phyloP scores from a whole-genome alignment of 1,140 invertebrate species.

The Heliconius himera region DNA sequence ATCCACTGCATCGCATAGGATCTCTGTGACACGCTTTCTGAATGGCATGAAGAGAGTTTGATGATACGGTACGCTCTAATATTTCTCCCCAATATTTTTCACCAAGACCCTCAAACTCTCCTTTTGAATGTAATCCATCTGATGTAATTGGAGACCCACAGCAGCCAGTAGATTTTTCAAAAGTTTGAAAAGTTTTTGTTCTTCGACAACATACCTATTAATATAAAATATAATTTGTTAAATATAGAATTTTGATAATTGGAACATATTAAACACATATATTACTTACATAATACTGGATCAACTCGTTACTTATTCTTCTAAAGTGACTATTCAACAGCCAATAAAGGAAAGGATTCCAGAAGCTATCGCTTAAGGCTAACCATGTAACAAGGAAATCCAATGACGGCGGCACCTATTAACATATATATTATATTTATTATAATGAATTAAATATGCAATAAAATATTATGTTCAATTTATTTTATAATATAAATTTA shows the following conservation, averaged over 20 bases:
- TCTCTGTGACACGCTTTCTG: slow-evolving; percentile 82
- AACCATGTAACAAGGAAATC: slow-evolving; percentile 93
- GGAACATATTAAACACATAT: background rate
- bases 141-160: slow-evolving; percentile 75
- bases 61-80: slow-evolving; percentile 86
- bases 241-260: background rate
- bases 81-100: slow-evolving; percentile 91
- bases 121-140: slow-evolving; percentile 78
- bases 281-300: slow-evolving; percentile 87
- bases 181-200: slow-evolving; percentile 66
- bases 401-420: slow-evolving; percentile 87
- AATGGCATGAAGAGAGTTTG: slow-evolving; percentile 85
- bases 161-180: slow-evolving; percentile 76
- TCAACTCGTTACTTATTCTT: slow-evolving; percentile 88
- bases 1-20: slow-evolving; percentile 69
- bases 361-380: slow-evolving; percentile 92
- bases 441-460: no score
- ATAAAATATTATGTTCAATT: no score
- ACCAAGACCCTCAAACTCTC: slow-evolving; percentile 86
- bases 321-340: slow-evolving; percentile 92
- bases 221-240: background rate
- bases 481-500: no score
- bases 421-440: slow-evolving; percentile 36
- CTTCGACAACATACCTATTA: slow-evolving; percentile 76
- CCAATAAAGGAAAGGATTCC: slow-evolving; percentile 95